Base-by-base conservation (phyloP, 1,140 invertebrate species). In the Platyura marginata region DNA sequence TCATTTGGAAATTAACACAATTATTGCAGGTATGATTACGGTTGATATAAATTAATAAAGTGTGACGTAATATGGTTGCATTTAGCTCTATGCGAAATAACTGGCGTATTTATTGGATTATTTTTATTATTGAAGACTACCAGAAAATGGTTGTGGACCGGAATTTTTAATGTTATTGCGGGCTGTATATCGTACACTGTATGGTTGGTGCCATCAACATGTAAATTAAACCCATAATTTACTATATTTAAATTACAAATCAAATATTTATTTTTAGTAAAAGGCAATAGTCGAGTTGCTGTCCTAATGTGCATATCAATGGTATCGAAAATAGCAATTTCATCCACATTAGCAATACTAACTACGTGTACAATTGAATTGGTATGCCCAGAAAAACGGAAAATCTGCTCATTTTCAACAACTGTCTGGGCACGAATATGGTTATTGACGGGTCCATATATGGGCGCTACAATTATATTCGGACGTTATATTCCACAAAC, bases 61-160 rank as follows among this genome's bases (percentile, higher is more conserved):
- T n/a, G n/a, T n/a, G n/a, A n/a, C n/a, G n/a, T n/a, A n/a, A n/a
- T n/a, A n/a, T n/a, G n/a, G n/a, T n/a, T n/a, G n/a, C 13, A 29
- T 29, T 29, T 22, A 40, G 38, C n/a, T 23, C 19, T 21, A 3
- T 22, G 38, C 21, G 63, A 65, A 43, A 56, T 65, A 42, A 48
- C 57, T 32, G 63, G 63, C 41, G 59, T 57, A 4, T 55, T 65
- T 40, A 43, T 62, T 41, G 63, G 63, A 1, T 55, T 65, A 16
- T 51, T 51, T 40, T 46, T 61, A 18, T 61, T 61, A 37, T 20
- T 61, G 41, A 54, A 51, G 4, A 61, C 56, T 13, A 54, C 50
- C 0, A 44, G 51, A 2, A 61, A 61, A 33, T 61, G 59, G 59
- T 34, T 57, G 11, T 59, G 53, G 50, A 51, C 58, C 1, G 54